A percentile compares a stretch with the other conserved stretches of the same genome.
These are phyloP conservation scores for Sebastes trivittatus DNA, from an alignment of 2,797 vertebrate genomes.

Conservation along the genomic window DNA sequence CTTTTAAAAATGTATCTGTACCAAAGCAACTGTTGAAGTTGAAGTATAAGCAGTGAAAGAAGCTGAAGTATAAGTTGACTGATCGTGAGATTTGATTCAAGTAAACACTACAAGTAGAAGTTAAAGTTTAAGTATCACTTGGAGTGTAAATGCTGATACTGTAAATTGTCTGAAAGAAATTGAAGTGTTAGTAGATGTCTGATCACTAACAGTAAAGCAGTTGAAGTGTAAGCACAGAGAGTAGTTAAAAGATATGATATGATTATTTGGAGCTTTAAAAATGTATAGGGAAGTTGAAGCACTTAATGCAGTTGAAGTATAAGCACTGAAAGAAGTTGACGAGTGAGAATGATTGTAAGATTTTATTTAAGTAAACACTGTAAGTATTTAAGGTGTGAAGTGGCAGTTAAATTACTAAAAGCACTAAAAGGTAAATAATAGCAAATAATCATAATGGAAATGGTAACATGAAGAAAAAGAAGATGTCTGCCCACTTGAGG, in stretches of 20 bases:
- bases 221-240: background rate
- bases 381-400: background rate
- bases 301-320: too few species aligned
- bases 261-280: too few species aligned
- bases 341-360: too few species aligned
- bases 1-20: background rate
- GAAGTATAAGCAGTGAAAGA: background rate
- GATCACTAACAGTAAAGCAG: background rate
- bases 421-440: background rate
- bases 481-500: background rate
- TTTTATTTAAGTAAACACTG: too few species aligned
- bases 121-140: background rate
- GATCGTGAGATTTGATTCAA: background rate
- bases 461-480: too few species aligned
- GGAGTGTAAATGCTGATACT: too few species aligned
- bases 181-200: background rate
- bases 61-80: background rate
- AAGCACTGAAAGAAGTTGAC: too few species aligned
- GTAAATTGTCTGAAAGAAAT: background rate
- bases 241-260: background rate
- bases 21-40: background rate
- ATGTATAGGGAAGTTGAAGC: too few species aligned
- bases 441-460: background rate
- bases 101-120: background rate
- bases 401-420: background rate